A percentile compares a stretch with the other conserved stretches of the same genome.
Evolutionary conservation across 1,140 invertebrate genomes (phyloP).

Genomic region (Zaprionus camerounensis): DNA sequence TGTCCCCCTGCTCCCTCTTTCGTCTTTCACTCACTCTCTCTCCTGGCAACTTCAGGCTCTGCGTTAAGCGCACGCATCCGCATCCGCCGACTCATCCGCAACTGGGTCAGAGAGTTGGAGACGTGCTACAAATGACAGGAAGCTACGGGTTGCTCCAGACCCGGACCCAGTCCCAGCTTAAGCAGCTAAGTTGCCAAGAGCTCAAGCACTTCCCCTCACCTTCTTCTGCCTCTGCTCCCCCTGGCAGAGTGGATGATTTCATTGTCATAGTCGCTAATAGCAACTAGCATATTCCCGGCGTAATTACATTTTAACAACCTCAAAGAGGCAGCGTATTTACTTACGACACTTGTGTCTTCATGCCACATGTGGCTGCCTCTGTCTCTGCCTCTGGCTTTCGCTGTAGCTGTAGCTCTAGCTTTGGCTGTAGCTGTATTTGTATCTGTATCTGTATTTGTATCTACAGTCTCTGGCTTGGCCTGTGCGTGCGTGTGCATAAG

Average conservation of each 20-base stretch:
- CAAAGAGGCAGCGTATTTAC: slow-evolving; percentile 64
- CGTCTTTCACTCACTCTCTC: background rate
- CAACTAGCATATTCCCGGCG: slow-evolving; percentile 60
- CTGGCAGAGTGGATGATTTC: slow-evolving; percentile 55
- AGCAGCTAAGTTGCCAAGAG: slow-evolving; percentile 27
- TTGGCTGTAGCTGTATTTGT: background rate
- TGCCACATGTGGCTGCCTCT: slow-evolving; percentile 14
- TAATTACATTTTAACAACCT: slow-evolving; percentile 78
- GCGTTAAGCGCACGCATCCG: slow-evolving; percentile 16
- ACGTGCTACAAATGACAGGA: slow-evolving; percentile 64
- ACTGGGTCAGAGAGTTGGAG: slow-evolving; percentile 73
- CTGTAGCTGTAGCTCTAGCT: slow-evolving; percentile 11
- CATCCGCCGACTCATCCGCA: slow-evolving; percentile 43
- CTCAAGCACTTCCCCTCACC: background rate
- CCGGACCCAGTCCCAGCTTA: slow-evolving; percentile 37
- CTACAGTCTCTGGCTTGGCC: background rate
- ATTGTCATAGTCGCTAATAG: slow-evolving; percentile 78
- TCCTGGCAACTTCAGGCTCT: background rate
- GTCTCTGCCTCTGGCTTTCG: background rate
- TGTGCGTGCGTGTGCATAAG: slow-evolving; percentile 51
- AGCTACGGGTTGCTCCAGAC: slow-evolving; percentile 19
- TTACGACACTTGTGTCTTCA: slow-evolving; percentile 37
- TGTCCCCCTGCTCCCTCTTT: too few relatives aligned
- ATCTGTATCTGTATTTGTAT: background rate
- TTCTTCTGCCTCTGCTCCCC: background rate